A percentile compares a stretch with the other conserved stretches of the same genome.
Conservation (phyloP, 2,113 vertebrate genomes). For the Dendrocopos noguchii region DNA sequence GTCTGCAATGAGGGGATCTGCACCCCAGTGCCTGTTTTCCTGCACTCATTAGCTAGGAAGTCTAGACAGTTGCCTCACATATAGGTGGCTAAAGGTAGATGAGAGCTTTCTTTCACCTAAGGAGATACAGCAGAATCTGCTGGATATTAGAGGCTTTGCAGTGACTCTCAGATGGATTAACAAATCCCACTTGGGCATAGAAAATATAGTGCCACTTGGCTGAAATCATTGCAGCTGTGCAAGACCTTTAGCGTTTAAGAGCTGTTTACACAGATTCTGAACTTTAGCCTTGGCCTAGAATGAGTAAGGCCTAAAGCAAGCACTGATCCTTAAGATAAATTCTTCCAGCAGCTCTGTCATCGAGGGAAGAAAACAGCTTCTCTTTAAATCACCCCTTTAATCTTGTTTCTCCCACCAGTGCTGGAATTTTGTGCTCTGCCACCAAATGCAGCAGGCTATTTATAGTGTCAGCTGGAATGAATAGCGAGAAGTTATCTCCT, state of each 20-base stretch:
- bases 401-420: background rate
- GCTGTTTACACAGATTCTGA: background rate
- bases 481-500: background rate
- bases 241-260: background rate
- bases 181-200: background rate
- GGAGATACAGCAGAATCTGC: background rate
- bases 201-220: background rate
- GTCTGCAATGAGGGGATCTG: background rate
- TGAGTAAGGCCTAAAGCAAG: background rate
- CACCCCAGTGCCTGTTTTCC: background rate
- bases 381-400: constrained; percentile 14
- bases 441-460: constrained; percentile 4
- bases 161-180: background rate
- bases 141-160: background rate
- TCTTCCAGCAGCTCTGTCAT: constrained; percentile 16
- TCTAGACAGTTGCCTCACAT: background rate
- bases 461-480: background rate
- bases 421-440: constrained; percentile 15
- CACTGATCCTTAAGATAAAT: background rate
- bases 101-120: constrained; percentile 5
- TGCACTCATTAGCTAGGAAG: background rate
- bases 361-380: background rate
- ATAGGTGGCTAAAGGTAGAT: background rate
- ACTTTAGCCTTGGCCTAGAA: background rate
- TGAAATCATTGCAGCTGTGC: background rate